Conservation (phyloP, 2,888 invertebrate species). For the Penaeus monodon region DNA sequence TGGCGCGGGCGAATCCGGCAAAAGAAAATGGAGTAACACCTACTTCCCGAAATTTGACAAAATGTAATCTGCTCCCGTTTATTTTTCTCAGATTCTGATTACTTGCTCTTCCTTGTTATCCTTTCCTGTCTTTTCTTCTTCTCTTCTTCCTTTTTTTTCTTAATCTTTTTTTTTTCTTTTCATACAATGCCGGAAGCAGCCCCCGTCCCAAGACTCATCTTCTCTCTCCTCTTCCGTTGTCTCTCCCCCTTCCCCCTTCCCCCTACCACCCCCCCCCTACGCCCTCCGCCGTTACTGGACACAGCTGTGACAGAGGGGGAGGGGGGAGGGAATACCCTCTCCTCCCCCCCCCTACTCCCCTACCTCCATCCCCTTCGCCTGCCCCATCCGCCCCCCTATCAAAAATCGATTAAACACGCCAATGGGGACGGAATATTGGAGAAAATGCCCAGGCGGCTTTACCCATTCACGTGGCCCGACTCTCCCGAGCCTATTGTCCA, state of each 20-base stretch:
- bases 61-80: too few species aligned
- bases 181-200: too few species aligned
- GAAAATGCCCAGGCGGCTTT: slow-evolving; percentile 5
- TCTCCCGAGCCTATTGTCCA: not conserved
- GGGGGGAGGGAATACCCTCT: not conserved
- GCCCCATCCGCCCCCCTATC: not conserved
- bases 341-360: not conserved
- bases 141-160: not conserved
- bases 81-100: too few species aligned
- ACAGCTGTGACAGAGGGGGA: too few species aligned
- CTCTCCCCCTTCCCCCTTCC: not conserved
- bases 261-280: not conserved
- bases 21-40: too few species aligned
- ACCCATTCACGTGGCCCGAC: slow-evolving; percentile 1
- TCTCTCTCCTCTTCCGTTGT: not conserved
- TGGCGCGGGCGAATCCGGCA: too few species aligned
- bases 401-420: slow-evolving; percentile 11
- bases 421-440: slow-evolving; percentile 19
- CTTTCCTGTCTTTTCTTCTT: not conserved
- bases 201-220: not conserved
- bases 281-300: too few species aligned
- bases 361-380: not conserved
- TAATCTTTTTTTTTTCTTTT: not conserved
- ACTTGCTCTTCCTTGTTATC: not conserved
- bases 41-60: too few species aligned